phyloP scores from a whole-genome alignment of 2,888 invertebrate genomes.

The Athalia circularis region DNA sequence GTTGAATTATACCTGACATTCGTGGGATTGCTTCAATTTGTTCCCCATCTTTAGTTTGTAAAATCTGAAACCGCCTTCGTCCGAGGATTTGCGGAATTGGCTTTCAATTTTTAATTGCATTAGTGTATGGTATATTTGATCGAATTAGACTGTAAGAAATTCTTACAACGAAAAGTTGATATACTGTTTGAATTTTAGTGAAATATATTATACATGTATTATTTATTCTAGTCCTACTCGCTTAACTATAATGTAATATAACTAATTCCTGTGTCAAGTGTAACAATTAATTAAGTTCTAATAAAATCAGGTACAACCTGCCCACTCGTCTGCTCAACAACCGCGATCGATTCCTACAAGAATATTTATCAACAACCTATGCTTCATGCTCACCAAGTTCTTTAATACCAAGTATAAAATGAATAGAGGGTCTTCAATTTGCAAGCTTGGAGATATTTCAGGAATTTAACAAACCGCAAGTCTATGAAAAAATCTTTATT shows the following conservation, averaged over 20 bases:
- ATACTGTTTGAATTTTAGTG: constrained; percentile 39
- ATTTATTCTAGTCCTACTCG: constrained; percentile 65
- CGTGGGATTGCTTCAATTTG: constrained; percentile 3
- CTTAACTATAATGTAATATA: constrained; percentile 63
- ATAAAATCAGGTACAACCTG: constrained; percentile 65
- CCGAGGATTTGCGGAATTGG: constrained; percentile 28
- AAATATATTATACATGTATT: constrained; percentile 42
- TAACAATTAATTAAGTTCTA: constrained; percentile 69
- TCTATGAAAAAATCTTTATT: not conserved
- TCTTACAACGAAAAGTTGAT: constrained; percentile 45
- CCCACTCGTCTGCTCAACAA: constrained; percentile 12
- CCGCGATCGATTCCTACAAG: not conserved
- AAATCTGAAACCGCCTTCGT: constrained; percentile 22
- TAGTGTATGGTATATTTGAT: constrained; percentile 39
- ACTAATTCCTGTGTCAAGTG: constrained; percentile 66
- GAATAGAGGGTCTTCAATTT: too few relatives aligned
- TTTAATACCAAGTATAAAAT: too few relatives aligned
- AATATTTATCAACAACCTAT: not conserved
- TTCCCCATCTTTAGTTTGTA: not conserved
- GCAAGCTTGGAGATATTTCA: too few relatives aligned
- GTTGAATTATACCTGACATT: constrained; percentile 32
- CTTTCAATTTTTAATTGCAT: constrained; percentile 34
- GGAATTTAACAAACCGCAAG: too few relatives aligned
- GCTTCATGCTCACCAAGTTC: too few relatives aligned
- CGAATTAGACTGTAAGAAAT: constrained; percentile 43